Conservation (phyloP, 2,888 invertebrate species). For the Netelia virgata region DNA sequence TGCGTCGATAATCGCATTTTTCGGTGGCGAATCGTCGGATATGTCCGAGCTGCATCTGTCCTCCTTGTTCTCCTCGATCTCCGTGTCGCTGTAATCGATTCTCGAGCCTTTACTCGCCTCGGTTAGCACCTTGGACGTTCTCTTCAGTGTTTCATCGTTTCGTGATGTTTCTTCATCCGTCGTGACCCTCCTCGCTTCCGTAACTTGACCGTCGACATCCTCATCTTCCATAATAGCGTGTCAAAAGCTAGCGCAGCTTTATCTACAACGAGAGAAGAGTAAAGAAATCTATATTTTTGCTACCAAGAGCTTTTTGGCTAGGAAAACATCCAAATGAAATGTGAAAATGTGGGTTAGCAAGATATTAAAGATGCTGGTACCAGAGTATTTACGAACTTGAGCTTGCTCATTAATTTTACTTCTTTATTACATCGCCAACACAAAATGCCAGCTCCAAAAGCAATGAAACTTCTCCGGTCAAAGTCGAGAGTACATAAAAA, state of each 20-base stretch:
- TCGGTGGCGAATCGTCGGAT: constrained; percentile 70
- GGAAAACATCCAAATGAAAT: not conserved
- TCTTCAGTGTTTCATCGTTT: constrained; percentile 73
- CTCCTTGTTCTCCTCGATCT: constrained; percentile 69
- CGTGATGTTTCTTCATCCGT: constrained; percentile 25
- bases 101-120: constrained; percentile 53
- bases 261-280: constrained; percentile 35
- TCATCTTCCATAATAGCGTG: constrained; percentile 84
- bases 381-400: no score
- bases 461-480: not conserved
- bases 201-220: constrained; percentile 80
- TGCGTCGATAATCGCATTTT: constrained; percentile 51
- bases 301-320: not conserved
- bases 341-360: no score
- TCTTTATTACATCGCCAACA: constrained; percentile 4
- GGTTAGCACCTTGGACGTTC: constrained; percentile 46
- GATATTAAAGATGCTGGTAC: no score
- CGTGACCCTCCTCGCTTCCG: constrained; percentile 76
- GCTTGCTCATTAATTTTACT: not conserved
- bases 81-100: constrained; percentile 51
- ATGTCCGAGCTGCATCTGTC: constrained; percentile 69
- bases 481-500: not conserved
- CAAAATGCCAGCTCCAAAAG: not conserved
- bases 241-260: constrained; percentile 47
- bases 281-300: constrained; percentile 1